Evolutionary conservation across 2,888 invertebrate genomes (phyloP), one percentile per base, ranked within the genome.

Genomic region (Calliopum simillimum): DNA sequence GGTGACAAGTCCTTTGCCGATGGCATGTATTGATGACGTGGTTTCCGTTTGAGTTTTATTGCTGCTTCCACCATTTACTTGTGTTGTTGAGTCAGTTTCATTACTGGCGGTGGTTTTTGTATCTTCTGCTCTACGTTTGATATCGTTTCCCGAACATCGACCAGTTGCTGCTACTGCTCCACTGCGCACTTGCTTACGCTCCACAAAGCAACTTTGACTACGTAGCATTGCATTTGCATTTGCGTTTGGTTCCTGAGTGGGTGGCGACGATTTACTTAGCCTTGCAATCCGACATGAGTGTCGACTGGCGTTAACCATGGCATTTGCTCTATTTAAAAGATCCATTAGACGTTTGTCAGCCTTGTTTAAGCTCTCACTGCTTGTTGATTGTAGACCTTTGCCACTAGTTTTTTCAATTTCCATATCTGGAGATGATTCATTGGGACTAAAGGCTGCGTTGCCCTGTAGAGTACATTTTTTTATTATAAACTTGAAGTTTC

Each of bases 401-500:
- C 13, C 12, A 8, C 14, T 13, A 11, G 47, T 12, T 5, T 16
- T 41, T 46, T 56, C n/a, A n/a, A 41, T 58, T 44, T 23, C 23
- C 23, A 56, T 56, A 33, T 8, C 5, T 33, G 33, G 33, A 33
- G 33, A 33, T 33, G 33, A 33, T 33, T 33, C 33, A 33, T 33
- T 33, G 33, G 33, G 33, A 8, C 33, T 33, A 8, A 33, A 33
- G 33, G 33, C 33, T 5, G 8, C 11, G 4, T 23, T 3, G n/a
- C 16, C 23, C 13, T 75, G 66, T 16, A 77, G 16, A 49, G 68
- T 4, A 75, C 75, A 70, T 75, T 80, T 81, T 12, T 79, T 80
- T 43, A 81, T 81, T 0, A 80, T 76, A 58, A 81, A 80, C 66
- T 79, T 79, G 49, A 77, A 77, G 56, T 79, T 81, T 25, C 78